These are phyloP conservation scores for Eupsilia transversa DNA, from an alignment of 2,888 invertebrate genomes.

Conservation along the genomic window DNA sequence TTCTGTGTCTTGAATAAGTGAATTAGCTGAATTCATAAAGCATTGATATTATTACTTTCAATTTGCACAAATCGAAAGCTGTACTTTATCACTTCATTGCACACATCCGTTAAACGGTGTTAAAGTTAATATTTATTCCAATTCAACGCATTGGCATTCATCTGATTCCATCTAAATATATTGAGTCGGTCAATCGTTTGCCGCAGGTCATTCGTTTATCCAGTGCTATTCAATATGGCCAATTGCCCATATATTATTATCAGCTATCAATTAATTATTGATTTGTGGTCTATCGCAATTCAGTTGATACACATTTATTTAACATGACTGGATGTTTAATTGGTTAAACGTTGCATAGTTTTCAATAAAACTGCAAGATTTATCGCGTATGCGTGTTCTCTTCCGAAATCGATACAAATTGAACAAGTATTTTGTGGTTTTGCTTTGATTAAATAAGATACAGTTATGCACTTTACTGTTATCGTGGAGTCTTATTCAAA, in stretches of 20 bases:
- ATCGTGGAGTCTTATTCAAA: not conserved
- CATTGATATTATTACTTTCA: not conserved
- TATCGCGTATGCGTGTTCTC: not conserved
- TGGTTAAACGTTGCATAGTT: slow-evolving; percentile 15
- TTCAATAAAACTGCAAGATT: slow-evolving; percentile 6
- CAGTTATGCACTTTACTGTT: not conserved
- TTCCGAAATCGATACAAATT: slow-evolving; percentile 2
- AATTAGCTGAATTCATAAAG: not conserved
- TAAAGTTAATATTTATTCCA: slow-evolving; percentile 40
- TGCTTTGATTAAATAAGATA: not conserved
- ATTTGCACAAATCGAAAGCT: slow-evolving; percentile 7
- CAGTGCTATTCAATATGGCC: slow-evolving; percentile 40
- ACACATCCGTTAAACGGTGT: slow-evolving; percentile 8
- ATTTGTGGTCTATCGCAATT: slow-evolving; percentile 52
- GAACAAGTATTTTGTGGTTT: not conserved
- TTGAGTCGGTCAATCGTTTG: slow-evolving; percentile 43
- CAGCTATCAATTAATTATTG: slow-evolving; percentile 55
- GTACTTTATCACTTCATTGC: not conserved
- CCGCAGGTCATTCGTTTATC: slow-evolving; percentile 56
- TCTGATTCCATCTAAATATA: slow-evolving; percentile 57
- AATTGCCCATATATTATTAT: slow-evolving; percentile 62
- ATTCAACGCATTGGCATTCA: slow-evolving; percentile 24
- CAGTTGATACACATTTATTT: slow-evolving; percentile 52
- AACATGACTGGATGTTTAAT: slow-evolving; percentile 38
- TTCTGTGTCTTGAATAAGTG: no score